Evolutionary conservation across 2,113 vertebrate genomes (phyloP).

Genomic region (Pseudopodoces humilis): DNA sequence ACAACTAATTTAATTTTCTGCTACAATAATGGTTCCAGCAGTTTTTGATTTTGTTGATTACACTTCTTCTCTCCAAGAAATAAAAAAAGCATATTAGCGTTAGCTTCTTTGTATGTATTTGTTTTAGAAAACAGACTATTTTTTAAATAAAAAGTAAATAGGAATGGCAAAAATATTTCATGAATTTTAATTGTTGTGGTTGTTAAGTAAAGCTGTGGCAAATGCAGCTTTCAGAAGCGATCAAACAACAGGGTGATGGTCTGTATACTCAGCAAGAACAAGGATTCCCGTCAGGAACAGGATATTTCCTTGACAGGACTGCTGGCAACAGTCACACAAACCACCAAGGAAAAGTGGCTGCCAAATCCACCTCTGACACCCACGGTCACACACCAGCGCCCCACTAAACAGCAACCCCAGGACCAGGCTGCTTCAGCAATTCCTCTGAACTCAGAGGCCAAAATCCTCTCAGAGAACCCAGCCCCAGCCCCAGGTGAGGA

Average conservation of each 20-base stretch:
- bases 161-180: background rate
- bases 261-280: background rate
- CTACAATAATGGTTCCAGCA: slow-evolving; percentile 31
- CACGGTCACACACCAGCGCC: rapidly evolving
- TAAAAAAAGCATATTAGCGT: background rate
- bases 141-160: background rate
- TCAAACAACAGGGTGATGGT: rapidly evolving
- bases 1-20: slow-evolving; percentile 62
- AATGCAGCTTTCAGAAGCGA: background rate
- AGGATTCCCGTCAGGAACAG: background rate
- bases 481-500: background rate
- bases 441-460: background rate
- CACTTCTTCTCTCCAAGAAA: background rate
- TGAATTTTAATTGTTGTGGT: background rate
- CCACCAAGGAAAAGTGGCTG: background rate
- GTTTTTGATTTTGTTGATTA: slow-evolving; percentile 50
- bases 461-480: background rate
- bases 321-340: background rate
- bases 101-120: background rate
- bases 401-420: rapidly evolving
- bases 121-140: background rate
- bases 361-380: background rate
- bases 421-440: background rate
- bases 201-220: background rate
- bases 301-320: background rate